Evolutionary conservation across 2,113 vertebrate species (phyloP), one percentile per base, ranked within the genome.

Genomic region (Platycercus adscitus): DNA sequence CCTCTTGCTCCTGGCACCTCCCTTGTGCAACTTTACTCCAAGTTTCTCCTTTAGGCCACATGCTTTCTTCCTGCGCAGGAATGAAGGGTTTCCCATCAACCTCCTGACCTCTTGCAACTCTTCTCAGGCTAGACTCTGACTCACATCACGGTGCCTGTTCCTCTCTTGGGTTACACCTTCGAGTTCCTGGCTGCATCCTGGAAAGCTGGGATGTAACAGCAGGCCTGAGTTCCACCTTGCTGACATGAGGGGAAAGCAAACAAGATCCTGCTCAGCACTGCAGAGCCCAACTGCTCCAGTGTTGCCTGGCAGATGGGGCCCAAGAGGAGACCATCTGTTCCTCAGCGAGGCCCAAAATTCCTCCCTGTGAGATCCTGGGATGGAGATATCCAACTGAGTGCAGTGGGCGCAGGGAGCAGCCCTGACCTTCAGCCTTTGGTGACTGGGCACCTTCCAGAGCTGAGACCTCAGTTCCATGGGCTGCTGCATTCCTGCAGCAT

Each of bases 241-340:
- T 86, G 88, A 88, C 84, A 81, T 1, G 37, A 94, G 56, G 88
- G 65, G 90, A 95, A 96, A 95, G 82, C 60, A 95, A 97, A 96
- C 80, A 95, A 55, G 90, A 83, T 88, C 95, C 68, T 78, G 90
- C 94, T 84, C 95, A 63, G 88, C 82, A 20, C 76, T 63, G 87
- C 53, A 80, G 88, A 93, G 93, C 86, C 63, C 89, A 89, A 94
- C 91, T 83, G 91, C 94, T 93, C 58, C 86, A 47, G 78, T 4
- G 78, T 73, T 96, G 94, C 96, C 89, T 95, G 91, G 95, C 96
- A 97, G 95, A 95, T 89, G 91, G 96, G 94, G 84, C 95, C 93
- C 95, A 80, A 71, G 83, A 78, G 76, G 88, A 94, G 79, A 81
- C 95, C 95, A 97, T 96, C 95, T 96, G 96, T 64, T 95, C 75